Percentiles rank a stretch among this genome's conserved stretches.
Evolutionary conservation across 2,113 vertebrate genomes (phyloP).

Genomic region (Oryzias javanicus): DNA sequence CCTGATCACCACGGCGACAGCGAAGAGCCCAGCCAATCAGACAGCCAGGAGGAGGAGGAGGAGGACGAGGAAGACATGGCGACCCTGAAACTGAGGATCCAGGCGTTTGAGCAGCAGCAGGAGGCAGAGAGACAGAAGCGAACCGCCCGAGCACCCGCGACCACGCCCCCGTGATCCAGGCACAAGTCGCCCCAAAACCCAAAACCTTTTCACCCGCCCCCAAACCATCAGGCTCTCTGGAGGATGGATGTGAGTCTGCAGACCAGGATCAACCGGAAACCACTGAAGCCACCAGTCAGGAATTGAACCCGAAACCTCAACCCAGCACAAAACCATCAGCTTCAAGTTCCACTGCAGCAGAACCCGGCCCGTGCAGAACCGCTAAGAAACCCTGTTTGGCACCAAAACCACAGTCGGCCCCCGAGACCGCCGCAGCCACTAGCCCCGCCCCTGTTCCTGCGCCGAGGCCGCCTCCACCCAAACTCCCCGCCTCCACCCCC

Average conservation of each 20-base stretch:
- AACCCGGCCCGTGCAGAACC: not conserved
- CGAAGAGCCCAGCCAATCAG: slow-evolving; percentile 47
- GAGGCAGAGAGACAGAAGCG: slow-evolving; percentile 37
- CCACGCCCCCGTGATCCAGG: slow-evolving; percentile 77
- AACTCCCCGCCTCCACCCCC: slow-evolving; percentile 42
- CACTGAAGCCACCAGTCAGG: not conserved
- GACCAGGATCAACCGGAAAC: not conserved
- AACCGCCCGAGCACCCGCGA: slow-evolving; percentile 71
- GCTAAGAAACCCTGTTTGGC: slow-evolving; percentile 17
- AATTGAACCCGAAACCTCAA: not conserved
- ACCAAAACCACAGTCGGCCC: slow-evolving; percentile 20
- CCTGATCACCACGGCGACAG: slow-evolving; percentile 48
- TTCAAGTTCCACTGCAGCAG: not conserved
- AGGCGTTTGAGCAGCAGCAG: slow-evolving; percentile 69
- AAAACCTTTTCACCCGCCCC: slow-evolving; percentile 25
- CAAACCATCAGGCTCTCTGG: slow-evolving; percentile 56
- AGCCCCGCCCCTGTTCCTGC: slow-evolving; percentile 59
- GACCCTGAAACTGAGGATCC: slow-evolving; percentile 73
- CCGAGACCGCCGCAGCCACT: slow-evolving; percentile 4
- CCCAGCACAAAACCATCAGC: not conserved
- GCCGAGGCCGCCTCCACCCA: slow-evolving; percentile 80
- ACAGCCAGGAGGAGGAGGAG: slow-evolving; percentile 46
- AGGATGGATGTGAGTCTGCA: slow-evolving; percentile 10
- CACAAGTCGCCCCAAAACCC: slow-evolving; percentile 60
- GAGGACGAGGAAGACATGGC: slow-evolving; percentile 73